Conservation (phyloP, 1,140 invertebrate species). For the Dermatophagoides farinae region DNA sequence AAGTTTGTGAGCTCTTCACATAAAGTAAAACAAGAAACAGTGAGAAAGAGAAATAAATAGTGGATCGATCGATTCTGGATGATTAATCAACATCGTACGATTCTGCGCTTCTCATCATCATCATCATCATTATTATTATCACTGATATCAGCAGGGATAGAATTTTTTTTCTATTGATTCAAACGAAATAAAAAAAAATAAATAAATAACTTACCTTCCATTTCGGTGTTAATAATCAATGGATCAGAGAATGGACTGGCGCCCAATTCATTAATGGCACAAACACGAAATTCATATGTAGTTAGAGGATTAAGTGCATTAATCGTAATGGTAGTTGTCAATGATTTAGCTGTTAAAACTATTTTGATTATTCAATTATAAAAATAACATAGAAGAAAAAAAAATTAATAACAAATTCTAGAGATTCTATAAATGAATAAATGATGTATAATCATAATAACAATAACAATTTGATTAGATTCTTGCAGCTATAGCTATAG, state of each 20-base stretch:
- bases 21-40: not conserved
- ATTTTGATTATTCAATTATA: not conserved
- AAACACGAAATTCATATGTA: slow-evolving; percentile 71
- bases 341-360: not conserved
- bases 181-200: too few relatives aligned
- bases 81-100: too few relatives aligned
- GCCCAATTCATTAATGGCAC: slow-evolving; percentile 83
- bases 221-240: slow-evolving; percentile 75
- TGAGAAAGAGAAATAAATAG: too few relatives aligned
- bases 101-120: too few relatives aligned
- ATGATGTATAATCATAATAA: not conserved
- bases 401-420: not conserved
- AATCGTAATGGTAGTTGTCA: slow-evolving; percentile 17
- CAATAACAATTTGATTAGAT: not conserved
- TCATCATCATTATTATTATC: too few relatives aligned
- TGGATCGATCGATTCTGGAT: too few relatives aligned
- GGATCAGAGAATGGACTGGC: slow-evolving; percentile 70
- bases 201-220: slow-evolving; percentile 41
- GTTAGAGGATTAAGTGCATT: slow-evolving; percentile 53
- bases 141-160: too few relatives aligned
- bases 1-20: not conserved
- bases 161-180: too few relatives aligned
- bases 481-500: too few relatives aligned
- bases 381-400: not conserved
- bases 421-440: not conserved